Evolutionary conservation across 2,888 invertebrate genomes (phyloP), one percentile per base, ranked within the genome.

Genomic region (Parapristionchus giblindavisi): DNA sequence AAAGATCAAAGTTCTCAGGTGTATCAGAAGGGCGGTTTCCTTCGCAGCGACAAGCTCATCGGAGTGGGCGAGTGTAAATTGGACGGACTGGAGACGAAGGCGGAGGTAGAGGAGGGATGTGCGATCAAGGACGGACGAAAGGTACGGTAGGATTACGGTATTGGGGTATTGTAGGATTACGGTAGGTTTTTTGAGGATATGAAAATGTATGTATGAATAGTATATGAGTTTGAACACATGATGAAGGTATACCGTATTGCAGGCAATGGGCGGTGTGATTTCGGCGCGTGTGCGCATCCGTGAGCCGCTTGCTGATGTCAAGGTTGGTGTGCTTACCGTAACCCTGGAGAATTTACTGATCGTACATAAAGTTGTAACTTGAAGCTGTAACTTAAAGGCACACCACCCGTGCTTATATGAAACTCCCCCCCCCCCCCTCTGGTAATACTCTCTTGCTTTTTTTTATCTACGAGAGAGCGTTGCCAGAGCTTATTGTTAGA

Each of bases 31-130:
- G 96, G 96, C 89, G 96, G 97, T 84, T 95, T 98, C 90, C 92
- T 98, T 89, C 92, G 94, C 81, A 92, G 93, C 86, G 97, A 98
- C 89, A 91, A 92, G 72, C 90, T 94, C 68, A 90, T 98, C 75
- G 98, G 97, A 36, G 92, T 93, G 3, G 93, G 92, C 21, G 91
- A 91, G 78, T 92, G 96, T 21, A 96, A 96, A 88, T 90, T 98
- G 80, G 93, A 93, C 83, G 93, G 93, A n/a, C 90, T 98, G 77
- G 96, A 97, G 91, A 93, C 92, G 0, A 92, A 93, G 77, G 94
- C 95, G 88, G 93, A 93, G 48, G 89, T 96, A 75, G 97, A 98
- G 88, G 95, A 97, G 73, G 78, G 83, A 70, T 76, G 83, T 11
- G 84, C 89, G 86, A 70, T 85, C 60, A 80, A 82, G 77, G 82